A percentile compares a stretch with the other conserved stretches of the same genome.
These are phyloP conservation scores for Dorcus parallelipipedus DNA, from an alignment of 2,888 invertebrate species.

Conservation along the genomic window DNA sequence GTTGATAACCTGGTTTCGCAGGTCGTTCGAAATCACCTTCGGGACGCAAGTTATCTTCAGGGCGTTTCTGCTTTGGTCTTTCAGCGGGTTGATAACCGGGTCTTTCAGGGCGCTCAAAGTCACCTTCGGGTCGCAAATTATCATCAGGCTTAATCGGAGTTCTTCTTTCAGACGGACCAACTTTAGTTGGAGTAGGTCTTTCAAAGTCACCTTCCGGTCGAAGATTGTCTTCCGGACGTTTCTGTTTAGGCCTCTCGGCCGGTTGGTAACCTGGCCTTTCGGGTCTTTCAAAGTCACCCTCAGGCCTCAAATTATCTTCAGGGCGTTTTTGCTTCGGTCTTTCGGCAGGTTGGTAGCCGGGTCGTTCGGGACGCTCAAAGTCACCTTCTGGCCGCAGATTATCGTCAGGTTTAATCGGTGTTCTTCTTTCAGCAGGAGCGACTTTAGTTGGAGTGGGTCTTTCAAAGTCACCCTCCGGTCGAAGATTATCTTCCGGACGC, in stretches of 20 bases:
- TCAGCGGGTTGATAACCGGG: slow-evolving; percentile 51
- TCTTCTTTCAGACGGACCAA: slow-evolving; percentile 41
- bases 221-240: slow-evolving; percentile 50
- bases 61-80: slow-evolving; percentile 45
- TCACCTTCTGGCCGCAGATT: slow-evolving; percentile 59
- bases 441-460: slow-evolving; percentile 30
- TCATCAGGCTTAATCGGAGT: slow-evolving; percentile 42
- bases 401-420: slow-evolving; percentile 50
- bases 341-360: slow-evolving; percentile 43
- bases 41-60: slow-evolving; percentile 55
- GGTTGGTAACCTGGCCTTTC: slow-evolving; percentile 45
- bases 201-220: slow-evolving; percentile 47
- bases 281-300: slow-evolving; percentile 51
- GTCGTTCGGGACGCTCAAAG: slow-evolving; percentile 46
- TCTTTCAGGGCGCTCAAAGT: slow-evolving; percentile 48
- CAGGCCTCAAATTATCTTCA: slow-evolving; percentile 43
- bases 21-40: slow-evolving; percentile 53
- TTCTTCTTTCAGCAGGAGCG: slow-evolving; percentile 40
- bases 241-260: slow-evolving; percentile 45
- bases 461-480: slow-evolving; percentile 45
- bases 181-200: slow-evolving; percentile 42
- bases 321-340: slow-evolving; percentile 41
- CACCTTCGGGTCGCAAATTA: slow-evolving; percentile 45
- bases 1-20: slow-evolving; percentile 48
- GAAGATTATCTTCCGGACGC: slow-evolving; percentile 62